Percentiles rank a stretch among this genome's conserved stretches.
These are phyloP conservation scores for Lepus townsendii DNA, from an alignment of 2,797 vertebrate genomes.

Conservation along the genomic window DNA sequence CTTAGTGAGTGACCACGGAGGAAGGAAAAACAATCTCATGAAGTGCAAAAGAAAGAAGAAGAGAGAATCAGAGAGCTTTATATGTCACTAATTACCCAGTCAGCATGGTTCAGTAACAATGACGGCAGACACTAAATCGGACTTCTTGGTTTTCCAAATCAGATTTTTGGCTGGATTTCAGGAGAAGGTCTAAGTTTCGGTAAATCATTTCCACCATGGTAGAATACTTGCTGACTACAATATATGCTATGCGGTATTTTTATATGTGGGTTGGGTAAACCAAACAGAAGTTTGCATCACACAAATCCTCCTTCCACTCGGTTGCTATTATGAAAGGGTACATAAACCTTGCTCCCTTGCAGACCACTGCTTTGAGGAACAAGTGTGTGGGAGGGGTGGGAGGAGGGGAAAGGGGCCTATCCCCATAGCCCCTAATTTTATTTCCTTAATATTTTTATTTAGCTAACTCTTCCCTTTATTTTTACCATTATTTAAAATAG, in stretches of 20 bases:
- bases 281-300: background rate
- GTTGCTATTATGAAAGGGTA: too few species aligned
- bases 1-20: background rate
- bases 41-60: conserved; percentile 15
- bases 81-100: conserved; percentile 60
- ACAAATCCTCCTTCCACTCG: background rate
- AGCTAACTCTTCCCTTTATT: background rate
- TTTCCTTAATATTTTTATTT: background rate
- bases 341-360: background rate
- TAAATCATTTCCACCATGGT: conserved; percentile 74
- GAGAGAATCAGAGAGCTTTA: conserved; percentile 56
- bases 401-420: accelerated
- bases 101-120: conserved; percentile 24
- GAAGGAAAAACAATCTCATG: conserved; percentile 25
- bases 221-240: conserved; percentile 68
- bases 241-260: conserved; percentile 46
- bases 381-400: background rate
- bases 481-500: background rate
- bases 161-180: conserved; percentile 77
- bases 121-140: conserved; percentile 67
- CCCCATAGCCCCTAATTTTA: background rate
- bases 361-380: background rate
- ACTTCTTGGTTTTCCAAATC: conserved; percentile 79
- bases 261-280: conserved; percentile 42
- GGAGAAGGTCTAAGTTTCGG: conserved; percentile 77